Evolutionary conservation across 2,888 invertebrate species (phyloP), one percentile per base, ranked within the genome.

Genomic region (Sinelater perroti): DNA sequence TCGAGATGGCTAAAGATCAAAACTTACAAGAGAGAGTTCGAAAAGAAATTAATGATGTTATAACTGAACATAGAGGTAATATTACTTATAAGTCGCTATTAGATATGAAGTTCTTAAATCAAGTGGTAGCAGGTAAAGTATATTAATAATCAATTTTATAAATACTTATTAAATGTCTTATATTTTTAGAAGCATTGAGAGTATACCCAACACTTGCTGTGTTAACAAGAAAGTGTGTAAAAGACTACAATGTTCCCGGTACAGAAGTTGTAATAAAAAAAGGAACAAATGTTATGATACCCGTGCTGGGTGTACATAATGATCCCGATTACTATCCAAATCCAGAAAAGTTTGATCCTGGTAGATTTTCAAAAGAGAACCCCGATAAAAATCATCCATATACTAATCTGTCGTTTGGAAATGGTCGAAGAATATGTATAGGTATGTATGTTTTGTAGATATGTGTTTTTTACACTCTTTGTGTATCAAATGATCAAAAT

Each of bases 41-140:
- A 7, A 56, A 67, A 0, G 82, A 83, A 67, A 77, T 83, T 2
- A 63, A 72, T 1, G 61, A 54, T 0, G 77, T 78, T 1, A 50
- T 81, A 17, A 63, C 67, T 6, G 72, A 72, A 28, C 69, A 79
- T 47, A 69, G 75, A 2, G 76, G 77, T 0, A 62, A 76, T 56
- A 63, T 82, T 8, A 79, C 75, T 6, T 82, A 81, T 60, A 81
- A 83, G 8, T 74, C 79, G 1, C 62, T 82, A 50, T 68, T 70
- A 59, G 79, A 81, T 21, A 77, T 84, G 78, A 70, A 71, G 0
- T 83, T 82, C 65, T 62, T 83, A 49, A 79, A 80, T 38, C 76
- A 78, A 66, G 78, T 81, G 3, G 68, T 82, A 11, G 35, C 63
- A 6, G 67, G 68, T 51, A 30, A 16, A 6, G 8, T 16, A 20